Base-by-base conservation (phyloP, 2,888 invertebrate species). In the Stictocephala bisonia region DNA sequence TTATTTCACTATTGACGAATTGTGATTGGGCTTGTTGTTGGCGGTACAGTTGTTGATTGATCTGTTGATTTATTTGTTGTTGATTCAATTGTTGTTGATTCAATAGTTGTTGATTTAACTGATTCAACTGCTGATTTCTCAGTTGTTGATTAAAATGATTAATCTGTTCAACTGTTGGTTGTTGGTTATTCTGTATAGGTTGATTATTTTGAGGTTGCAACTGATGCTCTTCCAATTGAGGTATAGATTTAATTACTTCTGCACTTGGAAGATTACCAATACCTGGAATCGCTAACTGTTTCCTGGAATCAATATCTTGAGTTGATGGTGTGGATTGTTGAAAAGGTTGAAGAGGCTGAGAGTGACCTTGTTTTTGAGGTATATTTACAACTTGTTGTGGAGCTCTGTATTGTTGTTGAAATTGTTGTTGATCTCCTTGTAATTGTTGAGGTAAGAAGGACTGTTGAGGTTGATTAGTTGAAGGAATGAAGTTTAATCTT, bases 191-290 rank as follows among this genome's bases (percentile, higher is more conserved):
- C 41, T 50, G 29, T 31, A 48, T 58, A 24, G 15, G 58, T 40
- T 73, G 73, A n/a, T 70, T 56, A 13, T 24, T 53, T 15, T 68
- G 69, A 22, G 70, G 29, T 50, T 40, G 64, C 7, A 58, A 31
- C 11, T 84, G 83, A 79, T 94, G 94, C 79, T 93, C 93, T 83
- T 94, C 94, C 77, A 89, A 90, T 84, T 92, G 93, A 4, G 94
- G 90, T 73, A 94, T 89, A 18, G 94, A 90, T 71, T 91, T 90
- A 20, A 93, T 88, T 44, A 94, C 85, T 84, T 94, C 92, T 0
- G 93, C 92, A 40, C 89, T 91, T 1, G 91, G 86, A 40, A 89
- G 89, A 22, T 88, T 84, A 74, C 89, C 83, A 27, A 44, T n/a
- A 26, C 13, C 2, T 4, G 40, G 40, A 6, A 26, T 64, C 13